These are phyloP conservation scores for Saguinus imperator DNA, from an alignment of 2,113 vertebrate genomes.

Conservation along the genomic window DNA sequence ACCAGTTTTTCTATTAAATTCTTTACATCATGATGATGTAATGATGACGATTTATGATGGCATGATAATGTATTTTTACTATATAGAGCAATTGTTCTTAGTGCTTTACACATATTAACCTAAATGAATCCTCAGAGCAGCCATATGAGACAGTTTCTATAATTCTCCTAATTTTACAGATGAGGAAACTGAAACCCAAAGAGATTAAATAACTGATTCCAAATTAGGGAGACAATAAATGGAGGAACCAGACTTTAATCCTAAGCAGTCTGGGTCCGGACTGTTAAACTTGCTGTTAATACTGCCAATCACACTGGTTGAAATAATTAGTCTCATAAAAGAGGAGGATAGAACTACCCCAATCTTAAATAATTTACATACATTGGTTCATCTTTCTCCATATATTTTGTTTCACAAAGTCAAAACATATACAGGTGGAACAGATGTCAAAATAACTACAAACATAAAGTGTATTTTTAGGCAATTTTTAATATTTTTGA, in stretches of 20 bases:
- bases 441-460: background rate
- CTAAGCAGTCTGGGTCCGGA: background rate
- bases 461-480: background rate
- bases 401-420: background rate
- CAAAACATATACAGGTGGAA: background rate
- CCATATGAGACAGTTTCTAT: background rate
- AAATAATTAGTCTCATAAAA: conserved; percentile 16
- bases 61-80: background rate
- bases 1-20: background rate
- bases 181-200: background rate
- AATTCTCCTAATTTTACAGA: background rate
- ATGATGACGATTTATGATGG: background rate
- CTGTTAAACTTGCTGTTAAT: background rate
- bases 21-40: background rate
- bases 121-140: background rate
- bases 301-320: background rate
- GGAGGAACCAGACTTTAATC: background rate
- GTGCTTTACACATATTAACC: background rate
- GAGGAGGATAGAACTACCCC: background rate
- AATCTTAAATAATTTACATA: background rate
- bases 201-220: background rate
- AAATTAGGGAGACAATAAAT: background rate
- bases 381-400: background rate
- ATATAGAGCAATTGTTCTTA: background rate
- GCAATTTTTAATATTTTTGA: too few species aligned